These are phyloP conservation scores for Erpobdella octoculata DNA, from an alignment of 2,888 invertebrate species.

Conservation along the genomic window DNA sequence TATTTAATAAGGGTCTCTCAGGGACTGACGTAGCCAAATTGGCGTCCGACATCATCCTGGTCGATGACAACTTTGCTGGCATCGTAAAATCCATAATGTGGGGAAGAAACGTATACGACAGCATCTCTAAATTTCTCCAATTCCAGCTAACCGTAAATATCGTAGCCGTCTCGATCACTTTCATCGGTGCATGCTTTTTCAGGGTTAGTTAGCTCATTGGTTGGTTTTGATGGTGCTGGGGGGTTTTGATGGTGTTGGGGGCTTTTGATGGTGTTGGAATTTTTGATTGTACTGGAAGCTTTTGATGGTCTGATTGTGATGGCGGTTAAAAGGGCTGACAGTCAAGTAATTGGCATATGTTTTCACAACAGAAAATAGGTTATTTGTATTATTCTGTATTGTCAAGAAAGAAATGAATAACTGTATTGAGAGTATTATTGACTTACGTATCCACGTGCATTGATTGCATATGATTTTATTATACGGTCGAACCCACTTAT, in stretches of 20 bases:
- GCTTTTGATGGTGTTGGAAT: background rate
- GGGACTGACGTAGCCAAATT: constrained; percentile 99
- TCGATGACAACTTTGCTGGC: constrained; percentile 97
- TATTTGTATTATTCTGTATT: too few relatives aligned
- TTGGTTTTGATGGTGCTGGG: background rate
- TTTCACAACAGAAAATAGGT: too few relatives aligned
- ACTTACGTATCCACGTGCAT: too few relatives aligned
- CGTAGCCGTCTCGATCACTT: constrained; percentile 95
- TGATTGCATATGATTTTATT: too few relatives aligned
- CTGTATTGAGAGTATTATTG: too few relatives aligned
- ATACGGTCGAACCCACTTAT: too few relatives aligned
- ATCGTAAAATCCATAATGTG: constrained; percentile 99
- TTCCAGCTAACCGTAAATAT: constrained; percentile 98
- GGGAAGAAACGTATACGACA: constrained; percentile 98
- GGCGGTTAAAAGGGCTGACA: too few relatives aligned
- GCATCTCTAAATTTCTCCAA: constrained; percentile 97
- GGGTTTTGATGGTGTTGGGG: background rate
- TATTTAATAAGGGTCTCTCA: constrained; percentile 87
- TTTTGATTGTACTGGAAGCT: too few relatives aligned
- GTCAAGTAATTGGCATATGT: too few relatives aligned
- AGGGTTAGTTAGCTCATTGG: constrained; percentile 44
- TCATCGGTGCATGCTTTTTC: constrained; percentile 93
- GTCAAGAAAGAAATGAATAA: too few relatives aligned
- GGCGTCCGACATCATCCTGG: constrained; percentile 95
- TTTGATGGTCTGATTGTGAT: too few relatives aligned